A percentile compares a stretch with the other conserved stretches of the same genome.
Evolutionary conservation across 2,888 invertebrate genomes (phyloP).

Genomic region (Amiota mariae): DNA sequence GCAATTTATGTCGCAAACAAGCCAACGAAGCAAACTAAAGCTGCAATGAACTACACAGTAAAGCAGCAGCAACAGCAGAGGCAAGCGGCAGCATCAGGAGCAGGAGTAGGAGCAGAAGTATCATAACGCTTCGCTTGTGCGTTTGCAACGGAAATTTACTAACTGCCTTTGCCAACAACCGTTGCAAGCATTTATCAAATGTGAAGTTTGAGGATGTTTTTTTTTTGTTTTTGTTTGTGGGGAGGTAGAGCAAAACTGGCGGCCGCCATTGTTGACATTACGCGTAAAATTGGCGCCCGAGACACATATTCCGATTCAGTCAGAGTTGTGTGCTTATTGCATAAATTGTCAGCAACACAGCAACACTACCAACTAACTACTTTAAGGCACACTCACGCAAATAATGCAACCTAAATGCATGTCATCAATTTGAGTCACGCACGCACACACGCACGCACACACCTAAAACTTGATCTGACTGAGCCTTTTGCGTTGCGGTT

Average conservation of each 20-base stretch:
- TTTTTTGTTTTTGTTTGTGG: too few species aligned
- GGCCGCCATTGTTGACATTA: constrained; percentile 14
- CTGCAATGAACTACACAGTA: not conserved
- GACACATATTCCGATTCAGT: not conserved
- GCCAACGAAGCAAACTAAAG: constrained; percentile 2
- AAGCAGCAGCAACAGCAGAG: too few species aligned
- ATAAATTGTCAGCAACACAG: constrained; percentile 22
- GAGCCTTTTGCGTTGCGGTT: too few species aligned
- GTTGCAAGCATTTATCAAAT: constrained; percentile 11
- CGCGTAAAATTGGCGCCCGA: constrained; percentile 26
- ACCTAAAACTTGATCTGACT: too few species aligned
- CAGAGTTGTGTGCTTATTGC: constrained; percentile 1
- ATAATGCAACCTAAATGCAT: constrained; percentile 28
- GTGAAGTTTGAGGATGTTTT: not conserved
- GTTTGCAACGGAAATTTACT: constrained; percentile 20
- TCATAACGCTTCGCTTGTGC: not conserved
- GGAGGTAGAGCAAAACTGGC: not conserved
- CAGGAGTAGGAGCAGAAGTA: not conserved
- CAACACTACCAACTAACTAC: constrained; percentile 2
- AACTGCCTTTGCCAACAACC: constrained; percentile 21
- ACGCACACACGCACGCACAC: not conserved
- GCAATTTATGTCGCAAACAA: constrained; percentile 25
- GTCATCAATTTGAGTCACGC: constrained; percentile 19
- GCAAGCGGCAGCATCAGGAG: not conserved
- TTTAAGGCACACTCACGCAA: not conserved